phyloP scores from a whole-genome alignment of 2,113 vertebrate species.

The Halichoerus grypus region DNA sequence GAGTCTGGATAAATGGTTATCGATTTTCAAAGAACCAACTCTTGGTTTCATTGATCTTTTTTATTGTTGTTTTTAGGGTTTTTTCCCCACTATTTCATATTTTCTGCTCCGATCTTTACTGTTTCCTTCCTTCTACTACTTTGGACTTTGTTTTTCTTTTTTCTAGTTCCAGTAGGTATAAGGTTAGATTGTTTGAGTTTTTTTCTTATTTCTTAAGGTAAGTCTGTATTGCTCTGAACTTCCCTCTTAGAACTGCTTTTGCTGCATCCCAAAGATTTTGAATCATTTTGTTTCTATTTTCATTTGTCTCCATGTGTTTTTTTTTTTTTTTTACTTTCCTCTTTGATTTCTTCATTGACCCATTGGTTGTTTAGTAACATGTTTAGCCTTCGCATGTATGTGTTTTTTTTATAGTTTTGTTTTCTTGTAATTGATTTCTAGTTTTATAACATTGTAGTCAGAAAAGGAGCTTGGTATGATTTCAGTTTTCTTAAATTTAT shows the following conservation, averaged over 20 bases:
- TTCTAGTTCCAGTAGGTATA: neutral
- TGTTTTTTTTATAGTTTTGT: neutral
- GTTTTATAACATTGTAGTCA: neutral
- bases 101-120: neutral
- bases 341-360: neutral
- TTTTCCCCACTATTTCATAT: neutral
- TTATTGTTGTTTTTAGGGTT: neutral
- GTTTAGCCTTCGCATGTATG: neutral
- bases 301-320: neutral
- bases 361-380: neutral
- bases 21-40: neutral
- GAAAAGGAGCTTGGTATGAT: neutral
- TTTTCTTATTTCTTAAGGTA: neutral
- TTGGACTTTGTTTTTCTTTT: neutral
- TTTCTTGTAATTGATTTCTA: neutral
- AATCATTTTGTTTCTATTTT: neutral
- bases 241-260: neutral
- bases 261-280: neutral
- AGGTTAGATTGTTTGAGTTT: neutral
- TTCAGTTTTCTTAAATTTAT: neutral
- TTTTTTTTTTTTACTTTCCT: neutral
- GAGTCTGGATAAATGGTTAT: neutral
- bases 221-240: neutral
- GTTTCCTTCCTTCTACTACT: neutral
- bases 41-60: neutral